Conservation (phyloP, 2,888 invertebrate genomes). For the Tenthredo notha region DNA sequence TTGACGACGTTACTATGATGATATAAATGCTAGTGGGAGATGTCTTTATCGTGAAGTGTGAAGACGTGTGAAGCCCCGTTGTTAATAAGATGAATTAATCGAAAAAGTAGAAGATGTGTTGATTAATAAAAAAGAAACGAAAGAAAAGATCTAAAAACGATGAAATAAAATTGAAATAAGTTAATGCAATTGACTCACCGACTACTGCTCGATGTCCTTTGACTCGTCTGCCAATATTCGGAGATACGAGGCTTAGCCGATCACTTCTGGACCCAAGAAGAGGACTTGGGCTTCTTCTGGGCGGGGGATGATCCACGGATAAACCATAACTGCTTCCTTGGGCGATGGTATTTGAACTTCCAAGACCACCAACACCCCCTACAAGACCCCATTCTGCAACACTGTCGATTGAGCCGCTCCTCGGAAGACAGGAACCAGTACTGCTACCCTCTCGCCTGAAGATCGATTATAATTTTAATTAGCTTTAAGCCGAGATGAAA, state of each 20-base stretch:
- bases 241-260: conserved; percentile 85
- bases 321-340: conserved; percentile 77
- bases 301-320: conserved; percentile 71
- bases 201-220: conserved; percentile 88
- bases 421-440: conserved; percentile 78
- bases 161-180: neutral
- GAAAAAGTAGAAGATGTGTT: neutral
- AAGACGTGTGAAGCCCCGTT: neutral
- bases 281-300: conserved; percentile 74
- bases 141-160: neutral
- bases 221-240: conserved; percentile 87
- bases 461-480: neutral
- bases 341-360: conserved; percentile 69
- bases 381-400: conserved; percentile 71
- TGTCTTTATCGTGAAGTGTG: neutral
- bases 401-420: conserved; percentile 89
- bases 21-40: neutral
- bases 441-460: conserved; percentile 68
- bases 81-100: neutral
- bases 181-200: conserved; percentile 81
- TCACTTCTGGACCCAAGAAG: conserved; percentile 79
- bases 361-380: conserved; percentile 70
- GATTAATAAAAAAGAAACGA: neutral
- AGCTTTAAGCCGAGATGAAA: neutral
- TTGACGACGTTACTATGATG: neutral